Evolutionary conservation across 2,113 vertebrate species (phyloP), one percentile per base, ranked within the genome.

Genomic region (Otus sunia): DNA sequence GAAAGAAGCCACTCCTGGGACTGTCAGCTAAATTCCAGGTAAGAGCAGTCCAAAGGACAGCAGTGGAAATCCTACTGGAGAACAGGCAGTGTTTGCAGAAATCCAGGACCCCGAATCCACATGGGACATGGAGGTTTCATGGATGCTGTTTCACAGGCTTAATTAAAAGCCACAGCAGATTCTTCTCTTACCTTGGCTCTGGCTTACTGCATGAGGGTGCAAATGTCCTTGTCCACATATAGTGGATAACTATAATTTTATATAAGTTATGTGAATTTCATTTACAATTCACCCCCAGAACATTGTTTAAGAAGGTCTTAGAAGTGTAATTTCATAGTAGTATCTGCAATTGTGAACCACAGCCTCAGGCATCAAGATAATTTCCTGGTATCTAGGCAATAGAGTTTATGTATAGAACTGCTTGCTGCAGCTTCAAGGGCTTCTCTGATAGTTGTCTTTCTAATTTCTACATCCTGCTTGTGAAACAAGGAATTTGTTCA

Each of bases 311-410:
- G 68, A 71, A 91, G 58, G 84, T 95, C 81, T 96, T 92, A 81
- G 81, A 90, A 90, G 83, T 89, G 77, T 82, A 82, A 95, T 95
- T 95, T 87, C 80, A 49, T 94, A 34, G 58, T 45, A 45, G 55
- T 53, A 41, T 69, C 69, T 91, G 73, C 80, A 89, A 30, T 82
- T 85, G 92, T 91, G 93, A 97, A 52, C 89, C 72, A 71, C 58
- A 76, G 84, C 89, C 91, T 92, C 15, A 4, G 84, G 96, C 91
- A 75, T 45, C 39, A 83, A 92, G 92, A 92, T 90, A 92, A 96
- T 97, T 87, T 76, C 88, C 77, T 66, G 86, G 88, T 91, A 87
- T 89, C 80, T 64, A 96, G 93, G 92, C 95, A 96, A 13, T 88
- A 52, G 94, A 82, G 77, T 88, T 94, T 69, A 91, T 92, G 94